These are phyloP conservation scores for Zapus hudsonius DNA, from an alignment of 2,113 vertebrate species.

Conservation along the genomic window DNA sequence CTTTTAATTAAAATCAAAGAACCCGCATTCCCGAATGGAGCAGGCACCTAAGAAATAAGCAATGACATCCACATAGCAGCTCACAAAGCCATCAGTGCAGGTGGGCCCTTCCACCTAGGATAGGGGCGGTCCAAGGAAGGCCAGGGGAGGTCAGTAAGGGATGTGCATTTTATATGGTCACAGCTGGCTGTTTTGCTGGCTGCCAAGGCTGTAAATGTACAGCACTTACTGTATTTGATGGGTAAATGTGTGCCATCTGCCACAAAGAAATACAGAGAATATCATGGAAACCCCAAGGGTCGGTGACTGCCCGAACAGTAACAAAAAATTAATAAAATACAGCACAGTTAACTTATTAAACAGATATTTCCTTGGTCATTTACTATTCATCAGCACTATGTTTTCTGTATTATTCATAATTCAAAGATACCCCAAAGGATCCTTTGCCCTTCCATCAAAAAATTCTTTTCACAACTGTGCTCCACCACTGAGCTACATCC, in stretches of 20 bases:
- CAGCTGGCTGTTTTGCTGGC: constrained; percentile 39
- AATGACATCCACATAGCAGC: not conserved
- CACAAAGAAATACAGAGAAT: not conserved
- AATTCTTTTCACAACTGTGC: not conserved
- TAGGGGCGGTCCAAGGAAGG: not conserved
- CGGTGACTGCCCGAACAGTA: not conserved
- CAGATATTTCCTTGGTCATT: not conserved
- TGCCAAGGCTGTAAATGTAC: constrained; percentile 1
- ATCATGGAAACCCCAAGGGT: not conserved
- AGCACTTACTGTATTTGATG: not conserved
- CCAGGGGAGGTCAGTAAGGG: not conserved
- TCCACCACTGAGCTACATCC: too few species aligned
- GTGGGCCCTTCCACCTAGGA: not conserved
- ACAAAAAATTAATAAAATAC: not conserved
- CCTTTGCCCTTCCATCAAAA: constrained; percentile 9
- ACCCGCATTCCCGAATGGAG: not conserved
- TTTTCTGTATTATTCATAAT: constrained; percentile 11
- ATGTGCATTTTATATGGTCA: constrained; percentile 25
- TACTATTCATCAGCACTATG: constrained; percentile 29
- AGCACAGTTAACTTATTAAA: constrained; percentile 15
- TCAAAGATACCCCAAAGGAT: constrained; percentile 28
- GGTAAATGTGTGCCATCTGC: constrained; percentile 42
- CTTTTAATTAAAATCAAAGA: constrained; percentile 32
- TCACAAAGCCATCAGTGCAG: not conserved
- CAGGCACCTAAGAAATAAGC: not conserved